phyloP scores from a whole-genome alignment of 2,888 invertebrate genomes.

The Epinotia bilunana region DNA sequence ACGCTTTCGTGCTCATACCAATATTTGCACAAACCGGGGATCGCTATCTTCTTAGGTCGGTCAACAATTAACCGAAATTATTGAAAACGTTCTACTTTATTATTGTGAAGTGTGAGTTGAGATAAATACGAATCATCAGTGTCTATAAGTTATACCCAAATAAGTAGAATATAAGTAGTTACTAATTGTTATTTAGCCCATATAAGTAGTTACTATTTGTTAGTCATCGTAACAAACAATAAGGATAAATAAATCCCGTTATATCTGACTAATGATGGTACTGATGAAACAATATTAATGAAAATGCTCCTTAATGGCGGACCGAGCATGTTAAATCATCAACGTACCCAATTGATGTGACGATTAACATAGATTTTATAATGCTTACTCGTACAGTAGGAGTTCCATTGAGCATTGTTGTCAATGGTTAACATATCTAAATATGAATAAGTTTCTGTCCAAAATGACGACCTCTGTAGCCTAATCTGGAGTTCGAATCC shows the following conservation, averaged over 20 bases:
- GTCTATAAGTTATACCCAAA: neutral
- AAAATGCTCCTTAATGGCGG: neutral
- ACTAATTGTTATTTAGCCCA: neutral
- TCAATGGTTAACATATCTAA: neutral
- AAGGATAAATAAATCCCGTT: neutral
- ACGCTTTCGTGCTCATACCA: neutral
- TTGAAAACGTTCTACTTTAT: neutral
- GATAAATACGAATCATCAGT: neutral
- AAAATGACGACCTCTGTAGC: no score
- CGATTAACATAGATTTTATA: slow-evolving; percentile 28
- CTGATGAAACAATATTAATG: neutral
- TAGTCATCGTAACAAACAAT: neutral
- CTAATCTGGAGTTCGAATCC: no score
- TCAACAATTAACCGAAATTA: no score
- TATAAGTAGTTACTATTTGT: neutral
- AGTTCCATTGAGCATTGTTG: neutral
- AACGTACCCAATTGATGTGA: slow-evolving; percentile 17
- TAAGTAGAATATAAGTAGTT: no score
- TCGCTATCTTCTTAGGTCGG: no score
- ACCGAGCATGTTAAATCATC: slow-evolving; percentile 7
- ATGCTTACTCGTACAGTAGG: neutral
- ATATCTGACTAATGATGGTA: neutral
- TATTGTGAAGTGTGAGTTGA: neutral
- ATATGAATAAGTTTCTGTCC: no score
- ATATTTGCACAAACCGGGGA: no score